phyloP scores from a whole-genome alignment of 2,113 vertebrate species.

The Cacatua alba region DNA sequence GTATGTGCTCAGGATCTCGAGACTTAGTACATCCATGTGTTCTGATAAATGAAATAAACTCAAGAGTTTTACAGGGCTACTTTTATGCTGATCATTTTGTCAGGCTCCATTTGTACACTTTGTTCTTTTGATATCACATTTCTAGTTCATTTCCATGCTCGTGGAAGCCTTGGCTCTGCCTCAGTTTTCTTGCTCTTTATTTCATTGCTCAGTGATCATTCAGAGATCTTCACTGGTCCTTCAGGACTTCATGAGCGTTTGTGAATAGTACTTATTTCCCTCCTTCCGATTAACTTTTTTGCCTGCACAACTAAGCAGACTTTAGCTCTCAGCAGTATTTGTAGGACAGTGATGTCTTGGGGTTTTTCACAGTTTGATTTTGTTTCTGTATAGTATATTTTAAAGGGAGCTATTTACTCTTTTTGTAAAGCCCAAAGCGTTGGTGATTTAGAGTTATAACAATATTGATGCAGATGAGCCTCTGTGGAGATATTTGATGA shows the following conservation, averaged over 20 bases:
- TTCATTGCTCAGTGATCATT: not conserved
- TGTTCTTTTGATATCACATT: not conserved
- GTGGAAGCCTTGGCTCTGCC: not conserved
- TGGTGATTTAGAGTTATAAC: conserved; percentile 34
- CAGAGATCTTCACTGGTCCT: not conserved
- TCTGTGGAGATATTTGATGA: conserved; percentile 42
- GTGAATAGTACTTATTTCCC: not conserved
- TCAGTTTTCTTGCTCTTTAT: not conserved
- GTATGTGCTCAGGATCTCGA: not conserved
- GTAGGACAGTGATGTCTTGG: not conserved
- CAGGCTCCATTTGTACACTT: not conserved
- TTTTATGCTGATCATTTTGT: not conserved
- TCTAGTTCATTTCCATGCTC: not conserved
- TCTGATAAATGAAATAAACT: not conserved
- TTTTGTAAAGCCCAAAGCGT: not conserved
- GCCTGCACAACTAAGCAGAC: not conserved
- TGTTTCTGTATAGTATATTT: not conserved
- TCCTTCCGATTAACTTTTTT: not conserved
- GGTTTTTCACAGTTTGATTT: not conserved
- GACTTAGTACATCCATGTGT: not conserved
- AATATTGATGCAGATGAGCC: conserved; percentile 53
- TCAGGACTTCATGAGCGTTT: not conserved
- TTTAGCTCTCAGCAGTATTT: not conserved
- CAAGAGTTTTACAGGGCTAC: not conserved
- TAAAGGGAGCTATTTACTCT: not conserved